phyloP scores from a whole-genome alignment of 2,113 vertebrate species.

The Catharus bicknelli region DNA sequence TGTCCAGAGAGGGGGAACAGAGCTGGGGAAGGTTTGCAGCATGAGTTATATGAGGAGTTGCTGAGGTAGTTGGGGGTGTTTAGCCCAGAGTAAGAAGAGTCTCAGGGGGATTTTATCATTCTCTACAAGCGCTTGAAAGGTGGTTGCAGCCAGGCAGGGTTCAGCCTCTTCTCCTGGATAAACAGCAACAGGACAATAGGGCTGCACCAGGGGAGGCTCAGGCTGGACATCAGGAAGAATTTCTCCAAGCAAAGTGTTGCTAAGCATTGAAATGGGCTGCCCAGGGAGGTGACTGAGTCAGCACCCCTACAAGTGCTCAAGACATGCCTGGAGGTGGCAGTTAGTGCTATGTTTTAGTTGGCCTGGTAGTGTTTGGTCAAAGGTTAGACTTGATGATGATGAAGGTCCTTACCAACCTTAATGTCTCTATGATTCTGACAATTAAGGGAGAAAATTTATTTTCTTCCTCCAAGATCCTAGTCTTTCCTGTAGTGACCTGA shows the following conservation, averaged over 20 bases:
- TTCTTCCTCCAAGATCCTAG: background rate
- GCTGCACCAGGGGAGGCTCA: fast-evolving
- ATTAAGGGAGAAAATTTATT: background rate
- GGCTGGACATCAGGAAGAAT: background rate
- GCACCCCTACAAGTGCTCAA: background rate
- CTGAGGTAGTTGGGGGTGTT: background rate
- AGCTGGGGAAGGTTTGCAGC: background rate
- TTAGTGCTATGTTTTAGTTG: background rate
- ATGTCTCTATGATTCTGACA: background rate
- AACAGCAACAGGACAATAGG: fast-evolving
- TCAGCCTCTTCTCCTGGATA: background rate
- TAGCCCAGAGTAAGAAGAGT: background rate
- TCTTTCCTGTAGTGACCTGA: background rate
- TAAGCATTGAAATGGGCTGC: background rate
- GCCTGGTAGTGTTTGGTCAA: background rate
- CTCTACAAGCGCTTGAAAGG: background rate
- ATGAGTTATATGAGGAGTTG: background rate
- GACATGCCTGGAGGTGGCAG: background rate
- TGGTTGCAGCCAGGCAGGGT: background rate
- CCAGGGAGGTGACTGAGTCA: background rate
- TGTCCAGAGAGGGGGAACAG: background rate
- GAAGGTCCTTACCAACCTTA: background rate
- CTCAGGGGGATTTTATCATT: background rate
- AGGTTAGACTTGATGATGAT: background rate
- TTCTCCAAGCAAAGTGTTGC: background rate